Base-by-base conservation (phyloP, 2,797 vertebrate genomes). In the Acrossocheilus wenchowensis region DNA sequence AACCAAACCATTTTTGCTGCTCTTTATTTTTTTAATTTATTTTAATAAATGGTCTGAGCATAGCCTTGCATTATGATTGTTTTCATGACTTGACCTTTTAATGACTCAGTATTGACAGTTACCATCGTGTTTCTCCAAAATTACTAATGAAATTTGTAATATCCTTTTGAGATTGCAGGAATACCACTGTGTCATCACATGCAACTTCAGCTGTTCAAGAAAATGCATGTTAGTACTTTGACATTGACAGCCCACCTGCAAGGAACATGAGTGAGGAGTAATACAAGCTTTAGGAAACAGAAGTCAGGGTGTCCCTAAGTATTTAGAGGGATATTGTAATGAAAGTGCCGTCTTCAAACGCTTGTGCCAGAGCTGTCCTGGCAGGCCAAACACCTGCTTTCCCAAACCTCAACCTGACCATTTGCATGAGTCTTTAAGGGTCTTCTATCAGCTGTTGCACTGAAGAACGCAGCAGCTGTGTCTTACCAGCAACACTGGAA, bases 321-420 rank as follows among this genome's bases (percentile, higher is more conserved):
- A 43, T 87, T 79, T 62, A 79, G 48, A 79, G 60, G 34, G 66
- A 80, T 88, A 71, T 72, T 71, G 84, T 88, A 88, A 82, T 87
- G 48, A 85, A 88, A 48, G 71, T 81, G 60, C 78, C 43, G 50
- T 85, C 87, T 81, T 87, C 82, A 89, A 82, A 78, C 78, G 60
- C 60, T 74, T 74, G 68, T 75, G 30, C 50, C 54, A 41, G 64
- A 78, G 71, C 87, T 84, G 82, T 74, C 71, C 26, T n/a, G 60
- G 79, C 87, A 86, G 84, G 78, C 43, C 41, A 82, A 89, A 84
- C 85, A 89, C 72, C 85, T 85, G 88, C 66, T 87, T 84, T 78
- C 19, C 60, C 64, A 73, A 88, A 82, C 57, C 78, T 69, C 48
- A 81, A 86, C 68, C 80, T 80, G 80, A 78, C 62, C 60, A 82